A percentile compares a stretch with the other conserved stretches of the same genome.
Evolutionary conservation across 2,888 invertebrate species (phyloP).

Genomic region (Orthonevra nobilis): DNA sequence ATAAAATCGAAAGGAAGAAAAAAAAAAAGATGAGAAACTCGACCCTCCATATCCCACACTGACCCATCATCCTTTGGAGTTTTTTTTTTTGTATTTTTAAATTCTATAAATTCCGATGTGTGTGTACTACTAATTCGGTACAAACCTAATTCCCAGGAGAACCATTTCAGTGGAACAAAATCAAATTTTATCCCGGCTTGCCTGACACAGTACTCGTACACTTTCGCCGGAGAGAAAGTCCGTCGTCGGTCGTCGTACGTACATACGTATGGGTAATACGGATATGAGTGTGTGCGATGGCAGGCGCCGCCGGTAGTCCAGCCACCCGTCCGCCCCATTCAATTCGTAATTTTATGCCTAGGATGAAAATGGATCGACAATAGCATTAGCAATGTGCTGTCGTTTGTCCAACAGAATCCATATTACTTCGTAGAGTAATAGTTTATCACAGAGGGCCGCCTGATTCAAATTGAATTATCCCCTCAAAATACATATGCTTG

Average conservation of each 20-base stretch:
- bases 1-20: constrained; percentile 26
- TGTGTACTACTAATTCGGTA: constrained; percentile 57
- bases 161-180: constrained; percentile 53
- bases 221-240: constrained; percentile 1
- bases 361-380: constrained; percentile 62
- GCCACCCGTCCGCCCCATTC: too few relatives aligned
- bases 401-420: constrained; percentile 51
- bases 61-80: constrained; percentile 41
- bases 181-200: constrained; percentile 58
- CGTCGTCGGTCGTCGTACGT: neutral
- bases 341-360: constrained; percentile 55
- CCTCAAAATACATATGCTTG: constrained; percentile 47
- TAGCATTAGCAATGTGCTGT: constrained; percentile 60
- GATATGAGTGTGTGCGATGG: too few relatives aligned
- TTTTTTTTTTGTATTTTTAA: too few relatives aligned
- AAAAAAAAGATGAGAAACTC: constrained; percentile 23
- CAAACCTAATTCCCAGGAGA: constrained; percentile 67
- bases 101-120: constrained; percentile 31
- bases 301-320: too few relatives aligned
- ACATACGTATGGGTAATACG: too few relatives aligned
- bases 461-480: constrained; percentile 67
- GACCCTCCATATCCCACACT: constrained; percentile 26
- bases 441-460: constrained; percentile 62
- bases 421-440: constrained; percentile 63
- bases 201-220: constrained; percentile 29